Evolutionary conservation across 1,140 invertebrate species (phyloP), one percentile per base, ranked within the genome.

Genomic region (Drosophila repletoides): DNA sequence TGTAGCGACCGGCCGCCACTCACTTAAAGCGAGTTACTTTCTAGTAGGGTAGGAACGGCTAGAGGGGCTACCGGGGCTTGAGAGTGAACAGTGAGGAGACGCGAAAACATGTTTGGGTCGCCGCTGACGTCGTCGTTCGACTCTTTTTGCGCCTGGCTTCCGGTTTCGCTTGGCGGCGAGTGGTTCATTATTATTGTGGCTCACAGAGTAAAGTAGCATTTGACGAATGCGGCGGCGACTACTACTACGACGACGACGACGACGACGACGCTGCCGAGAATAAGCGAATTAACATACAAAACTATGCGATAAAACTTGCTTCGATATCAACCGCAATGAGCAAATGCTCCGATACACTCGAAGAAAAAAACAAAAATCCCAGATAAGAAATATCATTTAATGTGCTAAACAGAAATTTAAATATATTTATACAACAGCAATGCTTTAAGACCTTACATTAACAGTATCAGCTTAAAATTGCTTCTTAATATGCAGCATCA

Each of bases 291-390:
- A 79, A 71, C 77, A 83, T 81, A 81, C 48, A 55, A 65, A 84
- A 71, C 74, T 84, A 77, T 84, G 70, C 74, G 79, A 83, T 84
- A 79, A 79, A 84, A 86, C 77, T 76, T 73, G 69, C 56, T 52
- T 29, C 22, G 77, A 76, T 83, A 76, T 68, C 74, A 49, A 34
- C 65, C 41, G 58, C 49, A 69, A 69, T 67, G 70, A 43, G 64
- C 69, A 67, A 76, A 51, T 73, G 60, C 56, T 63, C 22, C n/a
- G 24, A 9, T 63, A 48, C 65, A 68, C 65, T 63, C 5, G 7
- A 12, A 31, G 10, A 63, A 61, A 31, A 10, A n/a, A n/a, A n/a
- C n/a, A n/a, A n/a, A n/a, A n/a, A n/a, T n/a, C n/a, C n/a, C n/a
- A n/a, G n/a, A n/a, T n/a, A n/a, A n/a, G n/a, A n/a, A n/a, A n/a